Base-by-base conservation (phyloP, 2,113 vertebrate species). In the Tenrec ecaudatus region DNA sequence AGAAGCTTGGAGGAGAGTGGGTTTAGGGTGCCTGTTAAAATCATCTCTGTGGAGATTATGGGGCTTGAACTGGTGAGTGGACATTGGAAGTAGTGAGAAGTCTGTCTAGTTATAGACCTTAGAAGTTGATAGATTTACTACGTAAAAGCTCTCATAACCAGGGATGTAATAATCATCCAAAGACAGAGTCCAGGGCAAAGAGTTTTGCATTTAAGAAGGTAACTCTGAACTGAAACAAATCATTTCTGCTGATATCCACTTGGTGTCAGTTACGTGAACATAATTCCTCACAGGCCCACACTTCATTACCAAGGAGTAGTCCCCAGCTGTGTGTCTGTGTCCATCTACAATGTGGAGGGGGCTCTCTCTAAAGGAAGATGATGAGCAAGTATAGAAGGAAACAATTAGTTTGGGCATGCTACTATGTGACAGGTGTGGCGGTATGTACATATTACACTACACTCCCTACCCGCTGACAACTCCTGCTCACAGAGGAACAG, bases 321-420 rank as follows among this genome's bases (percentile, higher is more conserved):
- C 73, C 25, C 53, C 23, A 33, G 15, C 36, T 57, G 43, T 38
- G 11, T 58, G 57, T 53, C 0, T 62, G 9, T 76, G 10, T 7
- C 43, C 62, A 60, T 75, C 20, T 57, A 78, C 60, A 47, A 38
- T 60, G 6, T 9, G 23, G 5, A 58, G 57, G 38, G 58, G 25
- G 31, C 92, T 94, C 89, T 91, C 43, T 66, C 58, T 78, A 83
- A 83, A 80, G 73, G n/a, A 53, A 64, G 64, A 38, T 69, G 38
- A 73, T 1, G 20, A 60, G 57, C 38, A 31, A 27, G 25, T 20
- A 53, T 33, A 14, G 12, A 25, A 12, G 7, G 29, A 31, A 60
- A 0, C 33, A 57, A n/a, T 17, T 31, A 87, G 62, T 64, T 58
- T 85, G 82, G 64, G 82, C 16, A 16, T 47, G 3, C 58, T 64